Evolutionary conservation across 2,113 vertebrate species (phyloP).

Genomic region (Leuciscus idus): DNA sequence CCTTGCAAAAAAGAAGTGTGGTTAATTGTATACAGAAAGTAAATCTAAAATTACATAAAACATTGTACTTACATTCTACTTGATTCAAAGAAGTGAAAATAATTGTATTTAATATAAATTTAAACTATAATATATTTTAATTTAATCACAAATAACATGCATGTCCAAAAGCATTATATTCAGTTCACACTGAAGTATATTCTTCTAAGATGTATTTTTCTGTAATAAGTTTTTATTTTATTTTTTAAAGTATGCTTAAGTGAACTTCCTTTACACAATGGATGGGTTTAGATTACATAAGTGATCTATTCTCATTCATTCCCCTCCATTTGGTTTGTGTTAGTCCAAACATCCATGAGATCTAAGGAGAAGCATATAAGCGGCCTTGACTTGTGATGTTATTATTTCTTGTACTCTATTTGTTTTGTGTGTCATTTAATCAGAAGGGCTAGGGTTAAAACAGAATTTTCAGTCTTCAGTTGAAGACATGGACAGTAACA

Average conservation of each 20-base stretch:
- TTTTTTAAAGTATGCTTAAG: too few relatives aligned
- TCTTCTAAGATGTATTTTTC: neutral
- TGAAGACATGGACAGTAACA: neutral
- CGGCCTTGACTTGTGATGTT: slow-evolving; percentile 39
- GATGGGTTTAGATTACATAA: neutral
- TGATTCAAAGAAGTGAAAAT: neutral
- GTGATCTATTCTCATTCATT: slow-evolving; percentile 41
- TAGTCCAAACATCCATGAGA: slow-evolving; percentile 10
- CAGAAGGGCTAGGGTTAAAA: neutral
- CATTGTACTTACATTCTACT: too few relatives aligned
- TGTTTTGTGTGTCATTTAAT: slow-evolving; percentile 41
- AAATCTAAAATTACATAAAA: neutral
- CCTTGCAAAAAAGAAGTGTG: too few relatives aligned
- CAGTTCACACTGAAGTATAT: neutral
- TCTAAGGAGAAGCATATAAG: slow-evolving; percentile 22
- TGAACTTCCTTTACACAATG: too few relatives aligned
- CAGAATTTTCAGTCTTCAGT: neutral
- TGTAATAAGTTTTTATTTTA: too few relatives aligned
- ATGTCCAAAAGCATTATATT: neutral
- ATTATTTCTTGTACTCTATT: slow-evolving; percentile 46
- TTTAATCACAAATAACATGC: neutral
- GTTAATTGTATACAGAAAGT: neutral
- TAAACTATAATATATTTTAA: neutral
- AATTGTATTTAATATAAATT: neutral
- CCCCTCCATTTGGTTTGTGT: slow-evolving; percentile 38